phyloP scores from a whole-genome alignment of 2,797 vertebrate species.

The Cryptoblepharus egeriae region DNA sequence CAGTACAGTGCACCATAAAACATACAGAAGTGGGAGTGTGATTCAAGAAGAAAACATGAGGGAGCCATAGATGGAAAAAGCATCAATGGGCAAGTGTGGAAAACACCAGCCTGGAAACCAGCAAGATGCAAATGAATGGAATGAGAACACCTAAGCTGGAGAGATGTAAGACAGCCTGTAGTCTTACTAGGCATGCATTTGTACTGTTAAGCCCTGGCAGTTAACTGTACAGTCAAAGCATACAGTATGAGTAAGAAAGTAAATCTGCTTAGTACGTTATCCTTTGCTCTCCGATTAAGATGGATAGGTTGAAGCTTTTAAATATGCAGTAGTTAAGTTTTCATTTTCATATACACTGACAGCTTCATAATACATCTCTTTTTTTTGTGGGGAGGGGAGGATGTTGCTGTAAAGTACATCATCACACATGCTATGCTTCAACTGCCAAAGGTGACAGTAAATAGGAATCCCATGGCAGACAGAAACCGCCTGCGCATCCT shows the following conservation, averaged over 20 bases:
- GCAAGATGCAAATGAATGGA: background rate
- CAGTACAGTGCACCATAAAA: background rate
- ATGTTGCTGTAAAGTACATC: conserved; percentile 17
- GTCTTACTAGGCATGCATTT: background rate
- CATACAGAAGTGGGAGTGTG: background rate
- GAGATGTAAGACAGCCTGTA: background rate
- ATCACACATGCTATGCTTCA: background rate
- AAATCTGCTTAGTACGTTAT: conserved; percentile 43
- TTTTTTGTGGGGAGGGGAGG: background rate
- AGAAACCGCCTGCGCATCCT: conserved; percentile 1
- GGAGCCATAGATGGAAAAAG: background rate
- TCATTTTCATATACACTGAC: conserved; percentile 29
- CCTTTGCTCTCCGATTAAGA: conserved; percentile 37
- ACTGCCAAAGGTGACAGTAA: conserved; percentile 35
- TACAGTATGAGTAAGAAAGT: background rate
- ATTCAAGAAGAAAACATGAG: background rate
- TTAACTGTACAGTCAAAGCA: conserved; percentile 10
- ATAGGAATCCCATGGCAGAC: conserved; percentile 2
- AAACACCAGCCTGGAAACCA: background rate
- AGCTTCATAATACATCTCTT: conserved; percentile 36
- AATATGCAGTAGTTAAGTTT: conserved; percentile 39
- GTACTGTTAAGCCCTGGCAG: conserved; percentile 3
- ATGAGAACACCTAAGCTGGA: background rate
- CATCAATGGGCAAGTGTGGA: background rate
- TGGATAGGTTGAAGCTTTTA: conserved; percentile 31